A percentile compares a stretch with the other conserved stretches of the same genome.
phyloP scores from a whole-genome alignment of 1,140 invertebrate species.

The Caenorhabditis remanei region DNA sequence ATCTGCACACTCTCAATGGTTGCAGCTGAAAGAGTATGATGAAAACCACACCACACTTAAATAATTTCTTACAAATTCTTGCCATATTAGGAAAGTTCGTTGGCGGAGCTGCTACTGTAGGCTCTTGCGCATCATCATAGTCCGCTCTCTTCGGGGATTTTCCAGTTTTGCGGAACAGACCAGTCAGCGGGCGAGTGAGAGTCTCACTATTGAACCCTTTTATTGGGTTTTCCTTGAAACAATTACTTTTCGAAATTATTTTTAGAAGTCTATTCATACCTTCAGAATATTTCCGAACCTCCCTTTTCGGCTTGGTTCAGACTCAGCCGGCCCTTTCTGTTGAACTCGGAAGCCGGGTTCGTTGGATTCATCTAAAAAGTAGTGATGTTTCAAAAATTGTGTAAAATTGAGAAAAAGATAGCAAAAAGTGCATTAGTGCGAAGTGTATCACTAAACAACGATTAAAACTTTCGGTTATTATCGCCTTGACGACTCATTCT shows the following conservation, averaged over 20 bases:
- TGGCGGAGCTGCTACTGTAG: slow-evolving; percentile 20
- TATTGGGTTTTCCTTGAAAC: slow-evolving; percentile 2
- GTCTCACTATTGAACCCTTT: slow-evolving; percentile 34
- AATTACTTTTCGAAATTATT: not conserved
- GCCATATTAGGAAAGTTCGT: slow-evolving; percentile 25
- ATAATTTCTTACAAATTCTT: slow-evolving; percentile 32
- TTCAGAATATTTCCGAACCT: slow-evolving; percentile 6
- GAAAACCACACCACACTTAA: not conserved
- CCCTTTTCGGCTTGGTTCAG: not conserved
- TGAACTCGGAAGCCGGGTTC: not conserved
- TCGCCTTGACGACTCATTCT: slow-evolving; percentile 27
- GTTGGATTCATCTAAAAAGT: not conserved
- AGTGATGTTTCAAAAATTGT: too few relatives aligned
- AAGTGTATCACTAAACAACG: slow-evolving; percentile 25
- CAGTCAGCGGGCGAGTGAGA: slow-evolving; percentile 11
- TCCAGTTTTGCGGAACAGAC: slow-evolving; percentile 32
- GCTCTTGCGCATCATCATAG: slow-evolving; percentile 3
- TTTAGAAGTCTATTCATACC: not conserved
- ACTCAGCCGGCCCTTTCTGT: not conserved
- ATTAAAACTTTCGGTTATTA: slow-evolving; percentile 2
- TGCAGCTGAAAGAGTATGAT: not conserved
- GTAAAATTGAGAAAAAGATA: not conserved
- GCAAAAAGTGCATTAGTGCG: not conserved
- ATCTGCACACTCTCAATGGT: slow-evolving; percentile 37
- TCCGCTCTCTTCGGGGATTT: not conserved